Evolutionary conservation across 2,888 invertebrate genomes (phyloP), one percentile per base, ranked within the genome.

Genomic region (Clunio marinus): DNA sequence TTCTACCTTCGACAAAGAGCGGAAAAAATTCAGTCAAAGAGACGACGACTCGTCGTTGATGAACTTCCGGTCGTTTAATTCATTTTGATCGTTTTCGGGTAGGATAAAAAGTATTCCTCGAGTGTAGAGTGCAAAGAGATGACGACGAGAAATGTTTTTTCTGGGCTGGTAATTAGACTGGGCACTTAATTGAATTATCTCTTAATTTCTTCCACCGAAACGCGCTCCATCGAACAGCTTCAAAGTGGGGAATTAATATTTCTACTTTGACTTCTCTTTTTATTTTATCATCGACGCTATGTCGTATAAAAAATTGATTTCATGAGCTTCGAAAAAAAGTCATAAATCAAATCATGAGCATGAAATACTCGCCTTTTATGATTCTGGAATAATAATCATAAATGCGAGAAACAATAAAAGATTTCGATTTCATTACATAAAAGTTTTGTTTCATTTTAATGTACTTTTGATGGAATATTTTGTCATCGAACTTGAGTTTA

Each of bases 41-140:
- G 63, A 63, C 45, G 45, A 45, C 37, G 35, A 22, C 3, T 2
- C 37, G 68, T 24, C 35, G 68, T 41, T 68, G 68, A 68, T 68
- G 68, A 68, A 68, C 68, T 68, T 68, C 68, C 68, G 68, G 68
- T 58, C 68, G 68, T 68, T 68, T 68, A 68, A 68, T 68, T 68
- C 68, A 37, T 68, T 68, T 66, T 66, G 66, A 66, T 66, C 66
- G 45, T 65, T 65, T 62, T 37, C 24, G 28, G 22, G 7, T 20
- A 41, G 37, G 32, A 28, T 8, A 28, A 24, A 37, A 28, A 35
- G 63, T 17, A 10, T n/a, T 37, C 13, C 35, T 8, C 35, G 41
- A 35, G 24, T 28, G 27, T 17, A 13, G 60, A 60, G 37, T 46
- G 10, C 46, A 22, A 60, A 35, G 10, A 35, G 60, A 35, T 17